phyloP scores from a whole-genome alignment of 2,113 vertebrate species.

The Hassar affinis region DNA sequence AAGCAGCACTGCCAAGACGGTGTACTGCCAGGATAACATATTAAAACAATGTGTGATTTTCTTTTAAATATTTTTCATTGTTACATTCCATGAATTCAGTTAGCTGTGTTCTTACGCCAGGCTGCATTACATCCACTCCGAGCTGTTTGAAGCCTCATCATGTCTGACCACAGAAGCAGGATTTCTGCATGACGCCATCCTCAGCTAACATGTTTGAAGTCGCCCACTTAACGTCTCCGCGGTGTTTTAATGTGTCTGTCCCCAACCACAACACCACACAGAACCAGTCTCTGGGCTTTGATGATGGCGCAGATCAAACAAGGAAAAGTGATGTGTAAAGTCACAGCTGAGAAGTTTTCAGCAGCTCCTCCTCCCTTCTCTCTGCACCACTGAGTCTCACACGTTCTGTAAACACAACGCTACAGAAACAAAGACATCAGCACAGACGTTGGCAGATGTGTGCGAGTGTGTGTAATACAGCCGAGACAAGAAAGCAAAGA shows the following conservation, averaged over 20 bases:
- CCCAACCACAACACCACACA: slow-evolving; percentile 45
- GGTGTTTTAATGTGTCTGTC: slow-evolving; percentile 39
- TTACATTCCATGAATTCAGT: slow-evolving; percentile 18
- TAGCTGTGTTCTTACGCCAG: slow-evolving; percentile 24
- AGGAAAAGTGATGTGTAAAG: slow-evolving; percentile 29
- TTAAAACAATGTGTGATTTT: background rate
- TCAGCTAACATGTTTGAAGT: slow-evolving; percentile 32
- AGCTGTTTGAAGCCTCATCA: slow-evolving; percentile 7
- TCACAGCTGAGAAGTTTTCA: slow-evolving; percentile 39
- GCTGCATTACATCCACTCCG: slow-evolving; percentile 4
- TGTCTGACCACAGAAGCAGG: slow-evolving; percentile 22
- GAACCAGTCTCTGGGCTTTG: slow-evolving; percentile 34
- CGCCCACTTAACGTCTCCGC: slow-evolving; percentile 20
- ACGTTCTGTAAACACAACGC: slow-evolving; percentile 42
- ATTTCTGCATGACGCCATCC: slow-evolving; percentile 42
- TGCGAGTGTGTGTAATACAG: slow-evolving; percentile 20
- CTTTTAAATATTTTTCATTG: slow-evolving; percentile 21
- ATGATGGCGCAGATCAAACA: slow-evolving; percentile 48
- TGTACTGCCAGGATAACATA: background rate
- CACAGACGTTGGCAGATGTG: slow-evolving; percentile 41
- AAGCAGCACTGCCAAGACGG: background rate
- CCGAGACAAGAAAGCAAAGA: background rate
- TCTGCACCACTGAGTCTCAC: slow-evolving; percentile 26
- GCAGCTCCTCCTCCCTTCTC: background rate
- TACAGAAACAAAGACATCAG: slow-evolving; percentile 27